These are phyloP conservation scores for Sinosuthora webbiana DNA, from an alignment of 2,113 vertebrate species.

Conservation along the genomic window DNA sequence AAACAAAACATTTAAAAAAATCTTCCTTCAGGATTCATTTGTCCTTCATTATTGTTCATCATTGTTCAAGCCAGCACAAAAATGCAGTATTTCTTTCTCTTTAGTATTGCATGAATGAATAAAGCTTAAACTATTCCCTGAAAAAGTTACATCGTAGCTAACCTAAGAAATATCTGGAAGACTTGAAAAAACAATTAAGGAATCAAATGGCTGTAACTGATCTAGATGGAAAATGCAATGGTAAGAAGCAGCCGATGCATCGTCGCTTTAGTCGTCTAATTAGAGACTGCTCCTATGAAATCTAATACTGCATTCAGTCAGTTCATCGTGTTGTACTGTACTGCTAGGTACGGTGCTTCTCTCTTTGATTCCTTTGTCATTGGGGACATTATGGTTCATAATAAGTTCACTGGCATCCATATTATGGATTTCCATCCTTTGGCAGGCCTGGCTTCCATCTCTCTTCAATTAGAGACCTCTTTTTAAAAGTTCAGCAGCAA, in stretches of 20 bases:
- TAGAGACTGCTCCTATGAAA: conserved; percentile 80
- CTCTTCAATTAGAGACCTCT: conserved; percentile 84
- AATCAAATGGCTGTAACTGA: conserved; percentile 86
- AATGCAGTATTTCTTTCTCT: conserved; percentile 85
- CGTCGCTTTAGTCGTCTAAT: conserved; percentile 76
- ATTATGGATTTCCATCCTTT: conserved; percentile 93
- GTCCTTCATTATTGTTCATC: conserved; percentile 86
- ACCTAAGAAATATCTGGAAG: conserved; percentile 89
- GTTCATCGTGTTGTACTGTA: conserved; percentile 70
- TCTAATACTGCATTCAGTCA: conserved; percentile 83
- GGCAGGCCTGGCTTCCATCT: conserved; percentile 91
- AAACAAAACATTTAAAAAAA: conserved; percentile 86
- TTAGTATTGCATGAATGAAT: conserved; percentile 92
- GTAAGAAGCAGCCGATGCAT: conserved; percentile 79
- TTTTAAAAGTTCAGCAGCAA: conserved; percentile 66
- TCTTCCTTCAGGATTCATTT: conserved; percentile 82
- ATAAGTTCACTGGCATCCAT: conserved; percentile 90
- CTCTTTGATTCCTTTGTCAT: conserved; percentile 80
- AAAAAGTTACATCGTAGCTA: conserved; percentile 85
- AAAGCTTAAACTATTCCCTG: conserved; percentile 91
- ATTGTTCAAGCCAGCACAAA: conserved; percentile 86
- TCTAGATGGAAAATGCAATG: conserved; percentile 84
- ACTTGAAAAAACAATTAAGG: conserved; percentile 86
- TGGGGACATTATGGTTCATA: conserved; percentile 75
- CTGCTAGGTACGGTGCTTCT: conserved; percentile 75